These are phyloP conservation scores for Carterocephalus palaemon DNA, from an alignment of 2,888 invertebrate genomes.

Conservation along the genomic window DNA sequence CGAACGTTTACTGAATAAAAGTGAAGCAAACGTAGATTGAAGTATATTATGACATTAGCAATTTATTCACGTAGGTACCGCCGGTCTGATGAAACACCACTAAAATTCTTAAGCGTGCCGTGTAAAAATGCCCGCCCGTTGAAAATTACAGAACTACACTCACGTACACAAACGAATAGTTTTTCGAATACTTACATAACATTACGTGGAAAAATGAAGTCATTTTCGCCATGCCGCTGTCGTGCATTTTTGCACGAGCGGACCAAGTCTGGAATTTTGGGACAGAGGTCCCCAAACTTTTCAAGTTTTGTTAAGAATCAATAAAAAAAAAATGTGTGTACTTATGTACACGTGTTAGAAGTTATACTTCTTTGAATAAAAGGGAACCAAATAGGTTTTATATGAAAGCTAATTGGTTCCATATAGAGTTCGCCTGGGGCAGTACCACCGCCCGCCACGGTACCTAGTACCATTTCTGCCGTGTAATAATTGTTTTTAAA, in stretches of 20 bases:
- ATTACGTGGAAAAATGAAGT: conserved; percentile 52
- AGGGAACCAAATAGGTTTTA: too few relatives aligned
- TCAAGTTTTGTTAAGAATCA: too few relatives aligned
- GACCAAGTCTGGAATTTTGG: conserved; percentile 37
- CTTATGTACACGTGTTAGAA: too few relatives aligned
- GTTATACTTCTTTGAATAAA: too few relatives aligned
- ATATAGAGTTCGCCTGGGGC: too few relatives aligned
- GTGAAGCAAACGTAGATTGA: too few relatives aligned
- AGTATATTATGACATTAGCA: neutral
- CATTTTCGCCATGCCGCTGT: conserved; percentile 39
- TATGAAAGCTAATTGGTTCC: too few relatives aligned
- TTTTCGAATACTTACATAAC: conserved; percentile 36
- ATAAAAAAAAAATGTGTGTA: too few relatives aligned
- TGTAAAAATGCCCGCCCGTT: conserved; percentile 14
- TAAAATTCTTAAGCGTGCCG: conserved; percentile 4
- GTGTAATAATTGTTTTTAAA: too few relatives aligned
- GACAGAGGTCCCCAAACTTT: conserved; percentile 4
- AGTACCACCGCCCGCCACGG: too few relatives aligned
- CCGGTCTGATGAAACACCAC: conserved; percentile 5
- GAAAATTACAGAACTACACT: conserved; percentile 19
- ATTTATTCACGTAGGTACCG: neutral
- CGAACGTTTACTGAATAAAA: too few relatives aligned
- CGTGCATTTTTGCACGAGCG: conserved; percentile 47
- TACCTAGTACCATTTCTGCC: too few relatives aligned
- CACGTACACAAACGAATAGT: conserved; percentile 22